Conservation (phyloP, 2,113 vertebrate genomes). For the Eretmochelys imbricata region DNA sequence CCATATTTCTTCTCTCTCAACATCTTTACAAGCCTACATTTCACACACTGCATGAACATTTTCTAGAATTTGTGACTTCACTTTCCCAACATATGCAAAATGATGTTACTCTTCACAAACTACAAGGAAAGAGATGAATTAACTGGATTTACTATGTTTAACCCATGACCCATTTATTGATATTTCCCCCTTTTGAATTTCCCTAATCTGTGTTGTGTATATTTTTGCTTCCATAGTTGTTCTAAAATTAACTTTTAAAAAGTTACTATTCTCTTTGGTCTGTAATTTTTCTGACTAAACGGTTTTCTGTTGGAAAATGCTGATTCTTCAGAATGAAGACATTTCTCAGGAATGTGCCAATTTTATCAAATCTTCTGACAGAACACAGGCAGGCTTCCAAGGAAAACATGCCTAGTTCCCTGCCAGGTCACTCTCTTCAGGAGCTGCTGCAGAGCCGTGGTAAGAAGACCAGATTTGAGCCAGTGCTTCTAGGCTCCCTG, state of each 20-base stretch:
- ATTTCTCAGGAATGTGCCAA: not conserved
- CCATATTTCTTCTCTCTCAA: fast-evolving
- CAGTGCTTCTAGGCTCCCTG: not conserved
- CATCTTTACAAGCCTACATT: not conserved
- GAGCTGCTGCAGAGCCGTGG: not conserved
- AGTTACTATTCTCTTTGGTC: not conserved
- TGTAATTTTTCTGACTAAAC: not conserved
- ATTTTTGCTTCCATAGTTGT: not conserved
- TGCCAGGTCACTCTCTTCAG: not conserved
- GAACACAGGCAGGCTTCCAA: not conserved
- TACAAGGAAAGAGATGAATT: not conserved
- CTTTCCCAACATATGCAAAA: not conserved
- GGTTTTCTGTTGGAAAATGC: not conserved
- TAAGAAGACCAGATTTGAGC: not conserved
- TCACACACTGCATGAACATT: not conserved
- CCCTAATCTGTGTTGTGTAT: not conserved
- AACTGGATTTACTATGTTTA: not conserved
- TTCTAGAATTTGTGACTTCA: not conserved
- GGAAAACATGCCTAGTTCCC: not conserved
- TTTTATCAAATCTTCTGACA: not conserved
- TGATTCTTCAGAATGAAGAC: not conserved
- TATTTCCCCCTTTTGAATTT: fast-evolving
- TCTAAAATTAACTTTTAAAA: not conserved
- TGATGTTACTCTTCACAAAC: not conserved
- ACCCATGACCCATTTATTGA: not conserved